These are phyloP conservation scores for Dermatemys mawii DNA, from an alignment of 2,113 vertebrate genomes.

Conservation along the genomic window DNA sequence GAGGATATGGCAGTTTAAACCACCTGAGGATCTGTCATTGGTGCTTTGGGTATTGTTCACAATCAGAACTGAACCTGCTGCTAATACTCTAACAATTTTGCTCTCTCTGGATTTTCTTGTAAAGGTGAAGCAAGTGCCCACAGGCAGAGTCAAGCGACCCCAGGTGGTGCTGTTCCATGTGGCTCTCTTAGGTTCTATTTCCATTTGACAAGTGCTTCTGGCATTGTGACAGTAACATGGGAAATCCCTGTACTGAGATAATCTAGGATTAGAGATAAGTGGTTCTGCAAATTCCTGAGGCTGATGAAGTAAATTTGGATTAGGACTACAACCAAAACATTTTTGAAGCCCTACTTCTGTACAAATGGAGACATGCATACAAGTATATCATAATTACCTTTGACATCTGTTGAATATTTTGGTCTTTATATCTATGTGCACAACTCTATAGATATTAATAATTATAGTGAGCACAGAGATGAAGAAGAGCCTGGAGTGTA, in stretches of 20 bases:
- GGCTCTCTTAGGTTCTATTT: slow-evolving; percentile 32
- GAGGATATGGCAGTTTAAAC: not conserved
- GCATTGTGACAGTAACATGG: slow-evolving; percentile 31
- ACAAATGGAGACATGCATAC: slow-evolving; percentile 11
- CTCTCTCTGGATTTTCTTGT: slow-evolving; percentile 24
- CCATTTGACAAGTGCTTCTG: slow-evolving; percentile 37
- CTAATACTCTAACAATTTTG: not conserved
- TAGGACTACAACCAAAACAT: slow-evolving; percentile 33
- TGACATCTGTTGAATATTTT: slow-evolving; percentile 30
- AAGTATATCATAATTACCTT: slow-evolving; percentile 22
- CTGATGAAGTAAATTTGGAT: slow-evolving; percentile 47
- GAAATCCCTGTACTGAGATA: slow-evolving; percentile 60
- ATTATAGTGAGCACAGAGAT: not conserved
- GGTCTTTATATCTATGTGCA: slow-evolving; percentile 1
- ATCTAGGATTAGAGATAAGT: slow-evolving; percentile 39
- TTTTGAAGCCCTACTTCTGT: slow-evolving; percentile 15
- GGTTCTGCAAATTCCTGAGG: slow-evolving; percentile 34
- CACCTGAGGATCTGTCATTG: not conserved
- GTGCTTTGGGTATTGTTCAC: not conserved
- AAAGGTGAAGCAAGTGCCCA: slow-evolving; percentile 14
- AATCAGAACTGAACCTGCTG: not conserved
- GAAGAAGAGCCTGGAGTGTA: not conserved
- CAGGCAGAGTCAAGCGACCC: slow-evolving; percentile 25
- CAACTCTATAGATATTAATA: not conserved
- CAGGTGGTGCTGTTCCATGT: slow-evolving; percentile 11